phyloP scores from a whole-genome alignment of 1,140 invertebrate genomes.

The Pygmarrhopalites habei region DNA sequence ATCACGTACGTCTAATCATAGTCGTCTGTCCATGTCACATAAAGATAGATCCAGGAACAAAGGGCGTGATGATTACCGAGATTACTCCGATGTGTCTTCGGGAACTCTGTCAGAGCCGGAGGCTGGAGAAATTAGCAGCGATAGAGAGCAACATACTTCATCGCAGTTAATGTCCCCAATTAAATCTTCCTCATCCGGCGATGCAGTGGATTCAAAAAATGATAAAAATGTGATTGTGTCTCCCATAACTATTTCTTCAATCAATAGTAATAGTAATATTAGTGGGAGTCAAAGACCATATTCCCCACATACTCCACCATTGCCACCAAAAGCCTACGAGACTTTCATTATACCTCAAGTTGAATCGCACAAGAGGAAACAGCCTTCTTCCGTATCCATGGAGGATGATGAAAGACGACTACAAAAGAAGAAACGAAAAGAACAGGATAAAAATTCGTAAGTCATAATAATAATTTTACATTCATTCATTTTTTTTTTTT shows the following conservation, averaged over 20 bases:
- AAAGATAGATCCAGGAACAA: too few relatives aligned
- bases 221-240: background rate
- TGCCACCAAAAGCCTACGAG: slow-evolving; percentile 48
- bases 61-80: slow-evolving; percentile 5
- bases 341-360: slow-evolving; percentile 20
- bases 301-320: slow-evolving; percentile 52
- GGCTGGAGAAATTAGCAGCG: slow-evolving; percentile 79
- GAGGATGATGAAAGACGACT: slow-evolving; percentile 22
- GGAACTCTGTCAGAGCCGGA: slow-evolving; percentile 79
- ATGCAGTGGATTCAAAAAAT: background rate
- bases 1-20: too few relatives aligned
- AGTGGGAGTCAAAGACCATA: background rate
- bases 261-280: background rate
- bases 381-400: slow-evolving; percentile 1
- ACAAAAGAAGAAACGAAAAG: slow-evolving; percentile 21
- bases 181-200: background rate
- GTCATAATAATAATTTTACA: too few relatives aligned
- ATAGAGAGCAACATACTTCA: slow-evolving; percentile 39
- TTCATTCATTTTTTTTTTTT: too few relatives aligned
- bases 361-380: slow-evolving; percentile 14
- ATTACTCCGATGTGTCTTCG: slow-evolving; percentile 52
- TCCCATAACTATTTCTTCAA: background rate
- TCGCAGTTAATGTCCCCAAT: background rate
- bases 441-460: background rate
- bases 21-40: too few relatives aligned